Percentiles rank a stretch among this genome's conserved stretches.
These are phyloP conservation scores for Aphelocoma coerulescens DNA, from an alignment of 2,113 vertebrate genomes.

Conservation along the genomic window DNA sequence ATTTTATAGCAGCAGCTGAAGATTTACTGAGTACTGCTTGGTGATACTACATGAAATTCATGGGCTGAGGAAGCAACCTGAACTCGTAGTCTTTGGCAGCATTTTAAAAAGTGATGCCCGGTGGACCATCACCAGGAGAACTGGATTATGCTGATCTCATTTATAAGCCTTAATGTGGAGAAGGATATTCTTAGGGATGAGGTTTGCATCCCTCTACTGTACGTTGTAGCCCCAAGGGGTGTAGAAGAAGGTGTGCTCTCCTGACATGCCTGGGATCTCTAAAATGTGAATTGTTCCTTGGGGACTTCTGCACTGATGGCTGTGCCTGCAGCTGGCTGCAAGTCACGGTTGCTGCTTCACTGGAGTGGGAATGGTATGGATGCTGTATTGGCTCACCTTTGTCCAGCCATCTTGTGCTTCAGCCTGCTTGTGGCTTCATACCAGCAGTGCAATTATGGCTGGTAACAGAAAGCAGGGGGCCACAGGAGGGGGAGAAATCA, in stretches of 20 bases:
- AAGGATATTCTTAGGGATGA: not conserved
- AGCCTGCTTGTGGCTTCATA: not conserved
- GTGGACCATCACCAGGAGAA: not conserved
- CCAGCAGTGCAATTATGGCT: not conserved
- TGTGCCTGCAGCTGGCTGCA: not conserved
- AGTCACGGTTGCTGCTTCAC: rapidly evolving
- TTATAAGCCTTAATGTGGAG: not conserved
- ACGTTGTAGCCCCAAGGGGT: not conserved
- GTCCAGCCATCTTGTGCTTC: not conserved
- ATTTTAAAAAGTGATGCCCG: not conserved
- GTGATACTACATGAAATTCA: not conserved
- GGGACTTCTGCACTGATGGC: not conserved
- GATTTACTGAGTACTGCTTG: not conserved
- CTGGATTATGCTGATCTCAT: not conserved
- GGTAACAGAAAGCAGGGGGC: not conserved
- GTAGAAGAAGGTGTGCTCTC: not conserved
- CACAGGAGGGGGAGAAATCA: not conserved
- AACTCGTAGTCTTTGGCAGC: not conserved
- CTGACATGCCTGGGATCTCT: not conserved
- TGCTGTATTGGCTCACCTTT: not conserved
- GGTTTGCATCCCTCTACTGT: not conserved
- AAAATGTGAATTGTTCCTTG: not conserved
- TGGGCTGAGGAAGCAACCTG: not conserved
- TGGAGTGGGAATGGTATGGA: not conserved
- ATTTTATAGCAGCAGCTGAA: not conserved